Evolutionary conservation across 2,797 vertebrate species (phyloP), one percentile per base, ranked within the genome.

Genomic region (Aeoliscus strigatus): DNA sequence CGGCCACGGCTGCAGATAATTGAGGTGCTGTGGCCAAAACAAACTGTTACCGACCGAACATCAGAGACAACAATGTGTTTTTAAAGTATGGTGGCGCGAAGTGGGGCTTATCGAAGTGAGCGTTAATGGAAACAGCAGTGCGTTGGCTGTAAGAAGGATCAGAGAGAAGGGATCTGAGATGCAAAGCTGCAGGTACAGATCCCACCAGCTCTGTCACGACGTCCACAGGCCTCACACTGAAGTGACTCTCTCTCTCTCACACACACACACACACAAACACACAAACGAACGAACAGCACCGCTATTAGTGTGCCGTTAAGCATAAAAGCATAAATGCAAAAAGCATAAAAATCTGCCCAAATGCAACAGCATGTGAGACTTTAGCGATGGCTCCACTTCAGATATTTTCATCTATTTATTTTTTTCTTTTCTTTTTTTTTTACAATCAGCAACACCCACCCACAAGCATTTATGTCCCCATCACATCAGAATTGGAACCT

Each of bases 391-490:
- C 82, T 84, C 74, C 73, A 82, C 86, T 88, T 89, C 87, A 84
- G 86, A n/a, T n/a, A n/a, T n/a, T n/a, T n/a, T n/a, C n/a, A n/a
- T n/a, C n/a, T n/a, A n/a, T n/a, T n/a, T n/a, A n/a, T n/a, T n/a
- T n/a, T n/a, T n/a, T n/a, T n/a, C n/a, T n/a, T n/a, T n/a, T n/a
- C n/a, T n/a, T n/a, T n/a, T n/a, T n/a, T n/a, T 89, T 91, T 90
- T 82, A 81, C 80, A 87, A 88, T 86, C 81, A 78, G 74, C 77
- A n/a, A n/a, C n/a, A n/a, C n/a, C n/a, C n/a, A 79, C 78, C 46
- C 17, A 61, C 71, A 79, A 88, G 87, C 79, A 83, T 81, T 70
- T 48, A 81, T 83, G 69, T 64, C 71, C 27, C 28, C 30, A 41
- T 42, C 60, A 61, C 25, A 8, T 27, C 25, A 27, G n/a, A n/a